Conservation (phyloP, 2,797 vertebrate species). For the Protonibea diacanthus region DNA sequence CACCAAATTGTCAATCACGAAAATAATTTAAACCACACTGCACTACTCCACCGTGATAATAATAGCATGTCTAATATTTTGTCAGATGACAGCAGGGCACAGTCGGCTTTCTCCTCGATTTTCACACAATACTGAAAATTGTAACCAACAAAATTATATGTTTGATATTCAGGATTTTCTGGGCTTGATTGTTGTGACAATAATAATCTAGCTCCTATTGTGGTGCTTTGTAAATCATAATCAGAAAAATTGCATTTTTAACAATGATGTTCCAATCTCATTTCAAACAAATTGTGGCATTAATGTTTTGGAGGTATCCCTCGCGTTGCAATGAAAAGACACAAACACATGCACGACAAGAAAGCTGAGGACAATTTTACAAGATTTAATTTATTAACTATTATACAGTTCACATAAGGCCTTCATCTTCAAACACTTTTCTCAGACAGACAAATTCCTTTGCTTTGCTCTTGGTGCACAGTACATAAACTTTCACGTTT, state of each 20-base stretch:
- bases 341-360: conserved; percentile 49
- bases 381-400: conserved; percentile 97
- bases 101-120: conserved; percentile 10
- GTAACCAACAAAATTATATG: conserved; percentile 31
- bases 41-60: conserved; percentile 27
- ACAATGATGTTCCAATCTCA: conserved; percentile 2
- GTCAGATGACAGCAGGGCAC: conserved; percentile 36
- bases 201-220: background rate
- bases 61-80: conserved; percentile 37
- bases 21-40: conserved; percentile 32
- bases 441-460: conserved; percentile 91
- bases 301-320: background rate
- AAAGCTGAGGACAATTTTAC: conserved; percentile 82
- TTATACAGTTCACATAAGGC: conserved; percentile 96
- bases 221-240: background rate
- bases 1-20: conserved; percentile 34
- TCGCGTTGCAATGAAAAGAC: conserved; percentile 31
- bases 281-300: background rate
- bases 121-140: conserved; percentile 21
- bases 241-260: background rate
- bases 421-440: conserved; percentile 92
- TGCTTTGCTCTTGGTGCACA: conserved; percentile 86
- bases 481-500: conserved; percentile 75
- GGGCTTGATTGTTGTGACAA: conserved; percentile 19
- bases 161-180: conserved; percentile 26